These are phyloP conservation scores for Athalia rosae DNA, from an alignment of 2,888 invertebrate species.

Conservation along the genomic window DNA sequence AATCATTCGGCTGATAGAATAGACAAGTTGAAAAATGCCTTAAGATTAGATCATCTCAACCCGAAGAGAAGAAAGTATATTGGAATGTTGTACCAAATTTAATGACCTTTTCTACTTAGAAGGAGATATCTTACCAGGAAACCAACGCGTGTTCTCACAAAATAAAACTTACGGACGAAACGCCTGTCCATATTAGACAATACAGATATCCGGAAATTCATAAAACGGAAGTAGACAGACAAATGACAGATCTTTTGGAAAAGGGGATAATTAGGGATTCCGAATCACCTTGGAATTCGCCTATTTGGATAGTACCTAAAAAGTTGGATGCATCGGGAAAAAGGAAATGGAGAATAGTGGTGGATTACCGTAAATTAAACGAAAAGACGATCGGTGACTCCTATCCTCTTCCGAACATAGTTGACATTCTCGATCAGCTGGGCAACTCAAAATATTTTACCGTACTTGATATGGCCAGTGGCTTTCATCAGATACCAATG, in stretches of 20 bases:
- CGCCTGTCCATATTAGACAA: too few species aligned
- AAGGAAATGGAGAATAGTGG: conserved; percentile 42
- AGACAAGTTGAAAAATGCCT: neutral
- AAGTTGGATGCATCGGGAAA: conserved; percentile 39
- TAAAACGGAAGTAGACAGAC: conserved; percentile 11
- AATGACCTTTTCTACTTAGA: neutral
- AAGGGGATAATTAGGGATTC: conserved; percentile 18
- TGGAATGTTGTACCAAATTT: neutral
- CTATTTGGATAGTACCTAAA: conserved; percentile 42
- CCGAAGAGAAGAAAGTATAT: neutral
- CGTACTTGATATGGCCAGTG: too few species aligned
- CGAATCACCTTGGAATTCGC: conserved; percentile 33
- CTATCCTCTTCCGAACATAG: too few species aligned
- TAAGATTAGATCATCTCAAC: conserved; percentile 5
- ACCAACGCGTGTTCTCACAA: neutral
- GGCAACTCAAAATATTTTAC: too few species aligned
- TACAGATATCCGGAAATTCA: conserved; percentile 11
- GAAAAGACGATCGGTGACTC: conserved; percentile 44
- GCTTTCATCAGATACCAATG: too few species aligned
- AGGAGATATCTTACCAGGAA: neutral
- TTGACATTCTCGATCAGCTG: too few species aligned
- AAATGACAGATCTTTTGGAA: conserved; percentile 10
- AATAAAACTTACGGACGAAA: neutral
- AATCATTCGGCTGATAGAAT: too few species aligned
- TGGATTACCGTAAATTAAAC: conserved; percentile 40